Conservation (phyloP, 2,113 vertebrate species). For the pig (Sus scrofa) region T2T-Sscrofa CM000824.6:107737001-107737500, state of each 20-base stretch:
- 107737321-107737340: not conserved
- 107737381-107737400: constrained; percentile 29
- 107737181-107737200: not conserved
- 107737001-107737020: too few relatives aligned
- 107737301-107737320: not conserved
- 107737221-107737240: not conserved
- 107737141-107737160: too few relatives aligned
- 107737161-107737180: not conserved
- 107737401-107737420: not conserved
- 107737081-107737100: too few relatives aligned
- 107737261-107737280: not conserved
- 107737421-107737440: constrained; percentile 27
- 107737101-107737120: too few relatives aligned
- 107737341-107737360: not conserved
- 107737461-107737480: not conserved
- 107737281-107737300: not conserved
- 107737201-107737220: not conserved
- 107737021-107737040: too few relatives aligned
- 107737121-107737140: too few relatives aligned
- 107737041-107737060: too few relatives aligned
- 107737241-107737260: constrained; percentile 15
- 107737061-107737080: too few relatives aligned
- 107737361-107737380: not conserved
- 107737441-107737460: not conserved
- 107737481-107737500: not conserved